Conservation (phyloP, 2,797 vertebrate genomes). For the Yasuhikotakia modesta region DNA sequence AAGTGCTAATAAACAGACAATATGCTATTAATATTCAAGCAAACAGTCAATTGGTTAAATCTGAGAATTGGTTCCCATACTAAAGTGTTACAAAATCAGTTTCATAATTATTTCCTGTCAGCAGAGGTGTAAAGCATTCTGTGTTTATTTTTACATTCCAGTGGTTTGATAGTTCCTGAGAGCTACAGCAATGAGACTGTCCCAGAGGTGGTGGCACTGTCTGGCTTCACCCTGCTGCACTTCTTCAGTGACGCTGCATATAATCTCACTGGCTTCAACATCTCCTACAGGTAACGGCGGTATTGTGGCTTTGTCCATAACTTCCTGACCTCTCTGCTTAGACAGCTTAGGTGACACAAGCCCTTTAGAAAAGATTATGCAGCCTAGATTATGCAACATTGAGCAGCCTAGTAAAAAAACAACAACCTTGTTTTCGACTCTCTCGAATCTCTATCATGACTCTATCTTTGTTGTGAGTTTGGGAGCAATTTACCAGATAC, state of each 20-base stretch:
- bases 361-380: not conserved
- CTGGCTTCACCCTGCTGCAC: slow-evolving; percentile 89
- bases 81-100: too few species aligned
- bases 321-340: not conserved
- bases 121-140: not conserved
- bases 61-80: too few species aligned
- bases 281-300: slow-evolving; percentile 86
- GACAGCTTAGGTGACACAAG: not conserved
- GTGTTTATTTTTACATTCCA: slow-evolving; percentile 60
- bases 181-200: slow-evolving; percentile 89
- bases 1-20: too few species aligned
- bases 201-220: slow-evolving; percentile 90
- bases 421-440: too few species aligned
- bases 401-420: not conserved
- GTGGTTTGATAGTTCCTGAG: slow-evolving; percentile 94
- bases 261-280: slow-evolving; percentile 98
- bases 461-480: not conserved
- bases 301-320: not conserved
- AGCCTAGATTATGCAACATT: too few species aligned
- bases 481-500: too few species aligned
- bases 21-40: too few species aligned
- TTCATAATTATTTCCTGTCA: not conserved
- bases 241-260: slow-evolving; percentile 99
- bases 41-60: too few species aligned
- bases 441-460: too few species aligned